Base-by-base conservation (phyloP, 2,888 invertebrate species). In the Pharmacophagus antenor region DNA sequence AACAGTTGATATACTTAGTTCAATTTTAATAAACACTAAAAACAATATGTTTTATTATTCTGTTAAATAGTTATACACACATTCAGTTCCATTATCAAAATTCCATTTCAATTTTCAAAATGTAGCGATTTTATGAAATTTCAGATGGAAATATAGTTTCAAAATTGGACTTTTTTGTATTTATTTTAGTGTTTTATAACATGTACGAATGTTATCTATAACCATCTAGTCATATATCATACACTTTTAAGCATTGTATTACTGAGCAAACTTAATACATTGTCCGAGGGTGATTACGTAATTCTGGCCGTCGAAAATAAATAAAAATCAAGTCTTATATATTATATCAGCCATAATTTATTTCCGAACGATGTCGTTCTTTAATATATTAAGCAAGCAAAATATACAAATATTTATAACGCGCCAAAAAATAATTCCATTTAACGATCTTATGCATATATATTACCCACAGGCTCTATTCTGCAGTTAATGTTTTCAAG, bases 351-450 rank as follows among this genome's bases (percentile, higher is more conserved):
- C 73, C 78, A 79, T 80, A 66, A 75, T 82, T 82, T 84, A 83
- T 81, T 85, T 77, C 71, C 66, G 78, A 84, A 84, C 79, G 79
- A 70, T 74, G 77, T 75, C 58, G 37, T 54, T 44, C 48, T 49
- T 51, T 46, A 59, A 54, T 42, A 48, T 48, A 60, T 55, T 62
- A n/a, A 62, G 59, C 50, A 70, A 70, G 71, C 71, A 68, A 71
- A 68, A 70, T 70, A 69, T 71, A 71, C 70, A 71, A 61, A 70
- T 60, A 67, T 56, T 62, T 47, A 46, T 42, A 50, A 31, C 20
- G 42, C 54, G 22, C 23, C 7, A n/a, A 46, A 41, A 18, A 64
- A 62, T 18, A 22, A 12, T 50, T 25, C 15, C 37, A 31, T 42
- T 49, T 7, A 49, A 31, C 17, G 37, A 21, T 15, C 2, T 18